phyloP scores from a whole-genome alignment of 1,140 invertebrate species.

The Oncopodura yosiiana region DNA sequence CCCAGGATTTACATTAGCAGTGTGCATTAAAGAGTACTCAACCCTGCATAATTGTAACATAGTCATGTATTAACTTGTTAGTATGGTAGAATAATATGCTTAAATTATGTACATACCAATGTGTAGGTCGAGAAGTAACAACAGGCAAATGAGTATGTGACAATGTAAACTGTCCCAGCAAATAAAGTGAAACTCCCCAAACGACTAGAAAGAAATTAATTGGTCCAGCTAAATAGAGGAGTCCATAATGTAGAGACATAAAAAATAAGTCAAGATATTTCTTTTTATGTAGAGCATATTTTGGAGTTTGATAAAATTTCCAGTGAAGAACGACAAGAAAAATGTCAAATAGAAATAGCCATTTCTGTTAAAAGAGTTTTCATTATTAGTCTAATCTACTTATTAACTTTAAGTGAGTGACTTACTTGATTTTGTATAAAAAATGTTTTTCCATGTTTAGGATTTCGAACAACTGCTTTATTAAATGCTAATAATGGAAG shows the following conservation, averaged over 20 bases:
- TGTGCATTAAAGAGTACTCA: constrained; percentile 14
- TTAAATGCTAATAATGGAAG: constrained; percentile 13
- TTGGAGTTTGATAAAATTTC: constrained; percentile 3
- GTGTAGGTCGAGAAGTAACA: constrained; percentile 2
- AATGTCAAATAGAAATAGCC: constrained; percentile 1
- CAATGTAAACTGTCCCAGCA: constrained; percentile 6
- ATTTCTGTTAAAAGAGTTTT: not conserved
- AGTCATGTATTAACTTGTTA: no score
- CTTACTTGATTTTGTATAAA: constrained; percentile 15
- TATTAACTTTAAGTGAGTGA: not conserved
- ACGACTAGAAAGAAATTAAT: not conserved
- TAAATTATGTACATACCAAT: no score
- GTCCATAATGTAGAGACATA: not conserved
- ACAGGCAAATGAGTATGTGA: constrained; percentile 12
- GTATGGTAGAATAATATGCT: no score
- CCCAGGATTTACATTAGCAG: constrained; percentile 14
- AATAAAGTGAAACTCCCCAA: not conserved
- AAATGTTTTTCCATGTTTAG: constrained; percentile 6
- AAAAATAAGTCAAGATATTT: constrained; percentile 2
- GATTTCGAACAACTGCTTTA: not conserved
- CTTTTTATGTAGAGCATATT: not conserved
- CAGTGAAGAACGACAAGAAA: not conserved
- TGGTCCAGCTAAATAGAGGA: not conserved
- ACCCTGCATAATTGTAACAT: no score
- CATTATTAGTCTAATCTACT: not conserved